Evolutionary conservation across 1,140 invertebrate species (phyloP), one percentile per base, ranked within the genome.

Genomic region (Drosophila suzukii): DNA sequence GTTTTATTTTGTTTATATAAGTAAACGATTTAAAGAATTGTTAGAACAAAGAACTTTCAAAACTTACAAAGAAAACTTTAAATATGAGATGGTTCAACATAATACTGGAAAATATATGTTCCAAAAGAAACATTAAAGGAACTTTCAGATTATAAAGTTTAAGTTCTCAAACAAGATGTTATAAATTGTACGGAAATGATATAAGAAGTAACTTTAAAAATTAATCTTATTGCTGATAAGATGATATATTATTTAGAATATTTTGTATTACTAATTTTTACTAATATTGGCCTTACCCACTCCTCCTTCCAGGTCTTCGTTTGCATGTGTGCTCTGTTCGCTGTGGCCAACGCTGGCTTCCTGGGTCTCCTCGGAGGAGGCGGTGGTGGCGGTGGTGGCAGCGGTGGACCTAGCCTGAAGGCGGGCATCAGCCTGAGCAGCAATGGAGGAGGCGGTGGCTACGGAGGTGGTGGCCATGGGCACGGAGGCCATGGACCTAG

Each of bases 341-440:
- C 89, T 57, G 82, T 85, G 68, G 83, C 89, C 27, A 91, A 91
- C 49, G 89, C 88, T 15, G 89, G 89, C 20, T 79, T 88, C 58
- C 66, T 91, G 54, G 81, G 81, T 49, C 71, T 91, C n/a, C 54
- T 86, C 4, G 81, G 85, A 47, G 84, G 84, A 38, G 83, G 81
- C 0, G 73, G 73, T 6, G 76, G 81, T 0, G 79, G 78, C 0
- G 80, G 76, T 1, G 63, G 78, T 2, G 60, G 72, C 1, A 53
- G 63, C 12, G 56, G 74, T 6, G 58, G 74, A 12, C 65, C 55
- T 11, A 46, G 67, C 39, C 78, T 77, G 0, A 81, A 75, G 65
- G 75, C 47, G 2, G 72, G 83, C 17, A 24, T 78, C 15, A 70
- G 75, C 62, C 20, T 78, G 8, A 46, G 65, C n/a, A 51, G 72